Evolutionary conservation across 2,888 invertebrate species (phyloP).

Genomic region (Oxyscelio sp.): DNA sequence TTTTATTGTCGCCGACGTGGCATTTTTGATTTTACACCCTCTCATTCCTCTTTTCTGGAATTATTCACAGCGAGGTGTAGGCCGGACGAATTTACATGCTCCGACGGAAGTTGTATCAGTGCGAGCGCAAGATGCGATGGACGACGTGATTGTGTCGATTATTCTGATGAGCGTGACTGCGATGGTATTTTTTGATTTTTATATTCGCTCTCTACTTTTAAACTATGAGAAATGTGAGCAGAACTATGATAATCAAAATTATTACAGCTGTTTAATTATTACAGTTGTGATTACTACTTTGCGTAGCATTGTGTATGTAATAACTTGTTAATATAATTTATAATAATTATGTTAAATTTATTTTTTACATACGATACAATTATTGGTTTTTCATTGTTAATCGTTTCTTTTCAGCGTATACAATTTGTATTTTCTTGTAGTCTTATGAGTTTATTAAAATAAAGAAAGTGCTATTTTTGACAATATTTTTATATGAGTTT

Average conservation of each 20-base stretch:
- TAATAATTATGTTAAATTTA: too few species aligned
- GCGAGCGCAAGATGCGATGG: constrained; percentile 88
- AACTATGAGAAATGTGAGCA: constrained; percentile 41
- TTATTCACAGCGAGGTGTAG: constrained; percentile 85
- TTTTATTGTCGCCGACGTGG: not conserved
- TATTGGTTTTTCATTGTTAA: too few species aligned
- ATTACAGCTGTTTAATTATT: too few species aligned
- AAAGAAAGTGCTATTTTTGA: too few species aligned
- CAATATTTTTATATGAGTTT: too few species aligned
- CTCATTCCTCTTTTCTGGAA: constrained; percentile 32
- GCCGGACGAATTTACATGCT: constrained; percentile 90
- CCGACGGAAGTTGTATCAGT: constrained; percentile 89
- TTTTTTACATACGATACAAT: too few species aligned
- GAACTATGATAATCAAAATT: constrained; percentile 35
- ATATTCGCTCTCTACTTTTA: constrained; percentile 14
- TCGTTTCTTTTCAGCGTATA: too few species aligned
- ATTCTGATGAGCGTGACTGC: constrained; percentile 90
- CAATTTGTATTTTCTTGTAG: too few species aligned
- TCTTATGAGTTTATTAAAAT: too few species aligned
- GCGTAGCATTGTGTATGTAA: too few species aligned
- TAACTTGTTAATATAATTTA: too few species aligned
- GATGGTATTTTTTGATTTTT: constrained; percentile 71
- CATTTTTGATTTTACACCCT: constrained; percentile 15
- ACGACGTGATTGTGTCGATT: constrained; percentile 90
- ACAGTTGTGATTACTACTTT: too few species aligned